phyloP scores from a whole-genome alignment of 2,888 invertebrate genomes.

The Macrosoma leucophasiata region DNA sequence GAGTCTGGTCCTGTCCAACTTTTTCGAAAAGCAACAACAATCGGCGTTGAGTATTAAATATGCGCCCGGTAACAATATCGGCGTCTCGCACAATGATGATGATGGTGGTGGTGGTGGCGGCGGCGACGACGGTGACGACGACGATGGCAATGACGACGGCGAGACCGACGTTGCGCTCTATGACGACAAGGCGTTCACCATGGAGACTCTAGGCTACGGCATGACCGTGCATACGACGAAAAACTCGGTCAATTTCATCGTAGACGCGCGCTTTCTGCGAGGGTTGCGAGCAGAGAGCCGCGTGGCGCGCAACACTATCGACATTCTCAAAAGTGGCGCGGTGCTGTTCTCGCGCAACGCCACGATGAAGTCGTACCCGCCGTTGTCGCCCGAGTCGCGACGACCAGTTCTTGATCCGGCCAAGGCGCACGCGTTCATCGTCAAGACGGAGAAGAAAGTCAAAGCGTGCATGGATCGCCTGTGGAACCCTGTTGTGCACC shows the following conservation, averaged over 20 bases:
- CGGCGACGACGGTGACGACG: no score
- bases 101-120: no score
- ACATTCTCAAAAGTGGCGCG: constrained; percentile 2
- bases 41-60: constrained; percentile 5
- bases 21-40: no score
- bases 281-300: background rate
- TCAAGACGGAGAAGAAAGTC: constrained; percentile 3
- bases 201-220: constrained; percentile 1
- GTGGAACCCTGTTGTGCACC: constrained; percentile 4
- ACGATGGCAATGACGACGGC: no score
- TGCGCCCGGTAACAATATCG: background rate
- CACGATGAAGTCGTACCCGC: constrained; percentile 4
- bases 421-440: constrained; percentile 2
- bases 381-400: constrained; percentile 2
- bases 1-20: no score
- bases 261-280: constrained; percentile 2
- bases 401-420: constrained; percentile 1
- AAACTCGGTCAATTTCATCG: constrained; percentile 3
- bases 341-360: constrained; percentile 3
- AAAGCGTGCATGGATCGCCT: constrained; percentile 4
- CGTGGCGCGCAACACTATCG: constrained; percentile 4
- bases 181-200: constrained; percentile 2
- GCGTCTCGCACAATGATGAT: constrained; percentile 9
- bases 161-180: background rate
- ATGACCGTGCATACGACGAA: constrained; percentile 1